Percentiles rank a stretch among this genome's conserved stretches.
Evolutionary conservation across 2,113 vertebrate genomes (phyloP).

Genomic region (Caloenas nicobarica): DNA sequence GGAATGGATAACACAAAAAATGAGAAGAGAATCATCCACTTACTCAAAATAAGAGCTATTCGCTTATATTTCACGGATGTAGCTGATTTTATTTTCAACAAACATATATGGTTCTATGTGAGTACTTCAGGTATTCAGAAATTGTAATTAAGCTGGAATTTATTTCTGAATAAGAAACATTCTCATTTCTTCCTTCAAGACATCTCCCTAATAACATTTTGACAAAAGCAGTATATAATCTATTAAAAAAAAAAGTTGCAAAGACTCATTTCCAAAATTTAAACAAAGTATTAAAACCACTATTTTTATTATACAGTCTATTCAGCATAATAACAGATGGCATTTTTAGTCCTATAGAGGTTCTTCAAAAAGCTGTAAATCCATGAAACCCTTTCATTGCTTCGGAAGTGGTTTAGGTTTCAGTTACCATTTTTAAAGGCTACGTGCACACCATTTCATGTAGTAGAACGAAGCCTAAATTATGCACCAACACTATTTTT

Average conservation of each 20-base stretch:
- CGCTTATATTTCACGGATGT: neutral
- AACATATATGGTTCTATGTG: neutral
- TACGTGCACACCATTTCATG: neutral
- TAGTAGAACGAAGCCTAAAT: neutral
- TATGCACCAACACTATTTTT: neutral
- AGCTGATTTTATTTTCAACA: neutral
- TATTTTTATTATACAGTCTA: neutral
- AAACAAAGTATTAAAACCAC: neutral
- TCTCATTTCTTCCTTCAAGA: neutral
- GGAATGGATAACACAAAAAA: slow-evolving; percentile 65
- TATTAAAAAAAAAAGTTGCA: neutral
- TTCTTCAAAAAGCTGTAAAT: neutral
- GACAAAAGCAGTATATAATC: neutral
- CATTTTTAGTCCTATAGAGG: neutral
- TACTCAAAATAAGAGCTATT: slow-evolving; percentile 9
- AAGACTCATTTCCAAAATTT: neutral
- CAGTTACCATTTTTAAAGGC: neutral
- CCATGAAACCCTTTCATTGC: neutral
- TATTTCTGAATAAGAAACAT: neutral
- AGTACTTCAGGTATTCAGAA: neutral
- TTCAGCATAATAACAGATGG: neutral
- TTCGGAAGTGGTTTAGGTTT: neutral
- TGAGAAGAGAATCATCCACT: slow-evolving; percentile 73
- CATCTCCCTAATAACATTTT: neutral
- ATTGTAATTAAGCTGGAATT: neutral